A percentile compares a stretch with the other conserved stretches of the same genome.
These are phyloP conservation scores for Scopus umbretta DNA, from an alignment of 2,113 vertebrate species.

Conservation along the genomic window DNA sequence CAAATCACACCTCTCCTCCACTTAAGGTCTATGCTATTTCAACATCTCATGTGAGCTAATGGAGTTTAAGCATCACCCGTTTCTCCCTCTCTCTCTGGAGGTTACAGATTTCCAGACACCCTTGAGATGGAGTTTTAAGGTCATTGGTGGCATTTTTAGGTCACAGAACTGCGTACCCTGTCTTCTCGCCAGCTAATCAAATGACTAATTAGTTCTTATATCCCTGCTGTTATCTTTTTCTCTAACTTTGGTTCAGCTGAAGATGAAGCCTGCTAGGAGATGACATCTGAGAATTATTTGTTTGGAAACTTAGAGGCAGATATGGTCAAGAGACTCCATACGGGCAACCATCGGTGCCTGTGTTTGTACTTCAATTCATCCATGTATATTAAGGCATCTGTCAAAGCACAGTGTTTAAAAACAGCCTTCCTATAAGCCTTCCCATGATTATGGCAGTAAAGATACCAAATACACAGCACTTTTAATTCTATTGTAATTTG, in stretches of 20 bases:
- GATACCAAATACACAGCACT: neutral
- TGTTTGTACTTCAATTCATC: neutral
- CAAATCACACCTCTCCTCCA: neutral
- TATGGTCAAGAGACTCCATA: neutral
- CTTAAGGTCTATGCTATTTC: neutral
- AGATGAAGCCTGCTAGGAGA: neutral
- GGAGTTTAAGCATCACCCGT: neutral
- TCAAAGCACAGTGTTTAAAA: neutral
- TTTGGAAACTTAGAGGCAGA: neutral
- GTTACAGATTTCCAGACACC: neutral
- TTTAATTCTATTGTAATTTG: neutral
- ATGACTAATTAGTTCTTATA: constrained; percentile 34
- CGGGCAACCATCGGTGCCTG: neutral
- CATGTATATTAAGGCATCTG: neutral
- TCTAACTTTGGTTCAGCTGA: neutral
- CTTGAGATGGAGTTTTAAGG: constrained; percentile 30
- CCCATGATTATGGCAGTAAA: neutral
- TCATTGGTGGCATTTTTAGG: constrained; percentile 25
- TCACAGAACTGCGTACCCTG: neutral
- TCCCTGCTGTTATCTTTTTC: neutral
- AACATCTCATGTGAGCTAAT: neutral
- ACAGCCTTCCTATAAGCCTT: neutral
- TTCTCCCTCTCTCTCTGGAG: neutral
- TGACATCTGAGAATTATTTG: neutral
- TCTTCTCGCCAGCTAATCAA: neutral